A percentile compares a stretch with the other conserved stretches of the same genome.
These are phyloP conservation scores for Ptychadena robeensis DNA, from an alignment of 2,797 vertebrate genomes.

Conservation along the genomic window DNA sequence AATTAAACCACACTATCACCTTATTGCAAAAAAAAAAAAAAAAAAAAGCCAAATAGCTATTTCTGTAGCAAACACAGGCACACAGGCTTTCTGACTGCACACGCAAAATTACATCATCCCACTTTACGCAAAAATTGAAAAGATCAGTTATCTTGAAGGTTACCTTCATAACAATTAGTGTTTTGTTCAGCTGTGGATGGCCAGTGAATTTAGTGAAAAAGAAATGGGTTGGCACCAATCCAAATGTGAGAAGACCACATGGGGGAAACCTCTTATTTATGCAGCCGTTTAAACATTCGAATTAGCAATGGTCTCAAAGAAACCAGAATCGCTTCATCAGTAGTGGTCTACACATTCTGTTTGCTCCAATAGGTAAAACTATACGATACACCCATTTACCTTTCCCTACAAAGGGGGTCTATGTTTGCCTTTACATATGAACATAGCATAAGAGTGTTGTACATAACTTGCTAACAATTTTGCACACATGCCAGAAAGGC, in stretches of 20 bases:
- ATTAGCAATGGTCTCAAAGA: conserved; percentile 34
- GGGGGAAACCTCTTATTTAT: conserved; percentile 40
- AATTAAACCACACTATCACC: neutral
- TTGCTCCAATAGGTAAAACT: conserved; percentile 24
- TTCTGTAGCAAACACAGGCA: neutral
- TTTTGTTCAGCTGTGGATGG: conserved; percentile 35
- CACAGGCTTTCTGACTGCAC: conserved; percentile 13
- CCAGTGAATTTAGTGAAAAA: conserved; percentile 41
- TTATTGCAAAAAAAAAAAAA: neutral
- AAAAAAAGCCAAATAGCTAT: no score
- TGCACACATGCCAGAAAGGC: neutral
- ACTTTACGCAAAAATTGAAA: conserved; percentile 12
- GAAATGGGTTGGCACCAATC: conserved; percentile 41
- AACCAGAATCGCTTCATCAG: conserved; percentile 51
- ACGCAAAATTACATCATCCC: conserved; percentile 41
- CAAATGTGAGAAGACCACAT: conserved; percentile 44
- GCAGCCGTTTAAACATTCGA: conserved; percentile 36
- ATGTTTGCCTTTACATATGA: conserved; percentile 19
- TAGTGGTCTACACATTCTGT: conserved; percentile 35
- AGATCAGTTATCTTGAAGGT: conserved; percentile 41
- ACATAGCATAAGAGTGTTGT: conserved; percentile 8
- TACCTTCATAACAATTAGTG: conserved; percentile 38
- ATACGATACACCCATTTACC: conserved; percentile 43
- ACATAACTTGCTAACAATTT: neutral
- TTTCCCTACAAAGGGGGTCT: conserved; percentile 19